Percentiles rank a stretch among this genome's conserved stretches.
These are phyloP conservation scores for Tenthredo mesomela DNA, from an alignment of 2,888 invertebrate species.

Conservation along the genomic window DNA sequence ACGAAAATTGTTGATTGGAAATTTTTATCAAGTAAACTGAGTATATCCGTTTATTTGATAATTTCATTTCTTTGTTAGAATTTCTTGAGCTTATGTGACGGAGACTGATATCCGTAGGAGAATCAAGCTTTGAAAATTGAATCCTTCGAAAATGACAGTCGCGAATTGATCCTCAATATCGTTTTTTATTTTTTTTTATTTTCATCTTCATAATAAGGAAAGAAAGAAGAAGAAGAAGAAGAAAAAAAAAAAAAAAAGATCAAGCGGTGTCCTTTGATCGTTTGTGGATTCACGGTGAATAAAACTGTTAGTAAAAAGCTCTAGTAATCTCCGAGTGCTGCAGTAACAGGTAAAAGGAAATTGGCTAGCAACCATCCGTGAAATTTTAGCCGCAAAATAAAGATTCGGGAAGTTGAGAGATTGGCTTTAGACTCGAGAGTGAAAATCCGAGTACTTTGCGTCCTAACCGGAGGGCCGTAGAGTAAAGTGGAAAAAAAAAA, in stretches of 20 bases:
- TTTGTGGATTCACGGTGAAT: neutral
- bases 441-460: slow-evolving; percentile 12
- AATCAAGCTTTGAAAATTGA: neutral
- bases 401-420: slow-evolving; percentile 6
- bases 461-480: neutral
- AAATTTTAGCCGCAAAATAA: slow-evolving; percentile 26
- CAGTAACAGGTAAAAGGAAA: neutral
- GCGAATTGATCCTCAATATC: neutral
- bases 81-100: neutral
- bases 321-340: neutral
- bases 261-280: neutral
- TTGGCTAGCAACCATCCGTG: slow-evolving; percentile 9
- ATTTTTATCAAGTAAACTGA: neutral
- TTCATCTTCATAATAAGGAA: too few species aligned
- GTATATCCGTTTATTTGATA: neutral
- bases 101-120: neutral
- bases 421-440: neutral
- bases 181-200: neutral
- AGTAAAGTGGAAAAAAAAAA: too few species aligned
- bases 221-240: neutral
- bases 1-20: neutral
- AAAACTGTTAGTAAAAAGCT: neutral
- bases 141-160: neutral
- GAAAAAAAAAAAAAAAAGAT: neutral
- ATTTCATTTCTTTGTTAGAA: neutral